Percentiles rank a stretch among this genome's conserved stretches.
Conservation (phyloP, 2,797 vertebrate species). For the Sebastes cheni region DNA sequence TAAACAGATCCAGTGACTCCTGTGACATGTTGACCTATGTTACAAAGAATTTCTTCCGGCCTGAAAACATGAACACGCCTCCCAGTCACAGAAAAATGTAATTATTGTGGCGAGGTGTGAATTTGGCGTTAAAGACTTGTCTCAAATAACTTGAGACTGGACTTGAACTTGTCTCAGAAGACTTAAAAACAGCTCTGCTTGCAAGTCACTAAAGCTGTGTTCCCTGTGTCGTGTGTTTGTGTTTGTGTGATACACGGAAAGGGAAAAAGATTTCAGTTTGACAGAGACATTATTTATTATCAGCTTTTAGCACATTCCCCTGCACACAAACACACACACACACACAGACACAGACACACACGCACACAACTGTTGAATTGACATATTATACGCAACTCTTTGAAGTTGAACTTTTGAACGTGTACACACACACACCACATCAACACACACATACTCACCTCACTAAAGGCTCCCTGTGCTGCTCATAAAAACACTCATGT, state of each 20-base stretch:
- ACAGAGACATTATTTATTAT: constrained; percentile 43
- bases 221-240: constrained; percentile 19
- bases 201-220: constrained; percentile 15
- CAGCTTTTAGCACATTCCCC: constrained; percentile 33
- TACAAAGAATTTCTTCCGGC: background rate
- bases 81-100: rapidly evolving
- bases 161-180: background rate
- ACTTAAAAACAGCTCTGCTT: constrained; percentile 26
- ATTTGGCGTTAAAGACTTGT: too few relatives aligned
- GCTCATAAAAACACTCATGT: constrained; percentile 73
- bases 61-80: background rate
- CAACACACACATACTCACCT: constrained; percentile 24
- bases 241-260: background rate
- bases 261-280: background rate
- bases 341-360: background rate
- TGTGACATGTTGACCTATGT: background rate
- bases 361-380: constrained; percentile 38
- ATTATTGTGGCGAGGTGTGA: too few relatives aligned
- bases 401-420: constrained; percentile 70
- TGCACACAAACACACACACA: background rate
- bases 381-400: constrained; percentile 57
- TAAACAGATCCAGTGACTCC: background rate
- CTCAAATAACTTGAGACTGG: too few relatives aligned
- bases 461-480: constrained; percentile 53
- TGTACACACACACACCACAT: constrained; percentile 28